A percentile compares a stretch with the other conserved stretches of the same genome.
These are phyloP conservation scores for Pycnomerus fuliginosus DNA, from an alignment of 2,888 invertebrate species.

Conservation along the genomic window DNA sequence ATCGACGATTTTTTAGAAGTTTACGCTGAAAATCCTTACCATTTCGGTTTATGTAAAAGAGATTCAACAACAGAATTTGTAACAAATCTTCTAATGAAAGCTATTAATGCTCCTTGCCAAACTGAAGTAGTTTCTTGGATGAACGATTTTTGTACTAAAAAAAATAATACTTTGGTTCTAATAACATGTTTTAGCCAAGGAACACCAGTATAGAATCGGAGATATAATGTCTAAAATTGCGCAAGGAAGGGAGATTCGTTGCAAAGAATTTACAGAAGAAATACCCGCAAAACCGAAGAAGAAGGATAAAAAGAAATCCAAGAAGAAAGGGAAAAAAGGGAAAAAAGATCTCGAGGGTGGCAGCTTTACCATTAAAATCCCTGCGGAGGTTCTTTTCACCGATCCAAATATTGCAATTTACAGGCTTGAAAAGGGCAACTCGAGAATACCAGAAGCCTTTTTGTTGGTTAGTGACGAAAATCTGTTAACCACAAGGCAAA, in stretches of 20 bases:
- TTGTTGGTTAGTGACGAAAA: constrained; percentile 7
- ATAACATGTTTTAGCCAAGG: constrained; percentile 7
- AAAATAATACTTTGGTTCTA: no score
- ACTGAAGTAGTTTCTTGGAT: background rate
- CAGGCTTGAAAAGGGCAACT: background rate
- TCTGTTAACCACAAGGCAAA: constrained; percentile 5
- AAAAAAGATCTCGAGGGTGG: background rate
- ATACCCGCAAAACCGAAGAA: constrained; percentile 1
- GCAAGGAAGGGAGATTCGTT: constrained; percentile 2
- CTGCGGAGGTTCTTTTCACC: constrained; percentile 7
- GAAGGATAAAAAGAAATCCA: constrained; percentile 5
- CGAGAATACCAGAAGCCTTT: constrained; percentile 1
- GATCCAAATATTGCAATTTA: constrained; percentile 4
- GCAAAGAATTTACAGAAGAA: constrained; percentile 5
- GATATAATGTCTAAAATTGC: constrained; percentile 7
- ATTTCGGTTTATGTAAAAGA: background rate
- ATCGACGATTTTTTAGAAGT: constrained; percentile 20
- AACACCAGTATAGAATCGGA: constrained; percentile 3
- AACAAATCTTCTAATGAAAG: no score
- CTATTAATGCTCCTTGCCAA: no score
- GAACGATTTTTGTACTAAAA: constrained; percentile 1
- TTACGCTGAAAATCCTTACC: constrained; percentile 17
- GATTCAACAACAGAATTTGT: background rate
- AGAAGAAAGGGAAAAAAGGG: background rate
- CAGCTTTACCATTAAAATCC: constrained; percentile 5